phyloP scores from a whole-genome alignment of 2,113 vertebrate genomes.

The Thomomys bottae region DNA sequence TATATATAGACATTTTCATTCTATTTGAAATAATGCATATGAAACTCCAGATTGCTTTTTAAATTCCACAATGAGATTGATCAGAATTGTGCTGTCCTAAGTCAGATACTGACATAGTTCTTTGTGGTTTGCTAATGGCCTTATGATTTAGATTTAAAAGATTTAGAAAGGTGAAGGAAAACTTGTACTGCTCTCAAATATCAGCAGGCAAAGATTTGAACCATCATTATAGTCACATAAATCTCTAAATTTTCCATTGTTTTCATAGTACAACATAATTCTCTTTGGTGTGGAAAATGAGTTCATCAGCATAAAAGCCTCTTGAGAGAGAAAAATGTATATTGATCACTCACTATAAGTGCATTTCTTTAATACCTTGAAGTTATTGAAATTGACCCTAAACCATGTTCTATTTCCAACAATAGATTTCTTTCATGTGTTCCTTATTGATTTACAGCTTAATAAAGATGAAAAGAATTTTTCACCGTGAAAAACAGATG shows the following conservation, averaged over 20 bases:
- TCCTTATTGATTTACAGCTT: slow-evolving; percentile 56
- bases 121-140: slow-evolving; percentile 47
- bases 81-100: background rate
- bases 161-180: slow-evolving; percentile 46
- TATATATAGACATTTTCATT: background rate
- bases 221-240: slow-evolving; percentile 25
- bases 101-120: background rate
- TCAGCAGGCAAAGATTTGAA: slow-evolving; percentile 39
- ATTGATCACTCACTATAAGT: slow-evolving; percentile 62
- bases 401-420: slow-evolving; percentile 40
- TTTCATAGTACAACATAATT: slow-evolving; percentile 41
- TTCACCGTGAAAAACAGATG: slow-evolving; percentile 8
- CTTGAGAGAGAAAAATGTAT: slow-evolving; percentile 60
- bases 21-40: slow-evolving; percentile 20
- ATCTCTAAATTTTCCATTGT: slow-evolving; percentile 11
- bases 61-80: slow-evolving; percentile 11
- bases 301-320: slow-evolving; percentile 55
- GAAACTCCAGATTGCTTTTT: slow-evolving; percentile 21
- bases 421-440: slow-evolving; percentile 49
- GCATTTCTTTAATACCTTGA: slow-evolving; percentile 51
- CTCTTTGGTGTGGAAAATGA: slow-evolving; percentile 45
- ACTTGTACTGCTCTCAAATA: background rate
- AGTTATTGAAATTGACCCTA: slow-evolving; percentile 65
- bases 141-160: slow-evolving; percentile 53
- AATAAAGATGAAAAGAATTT: slow-evolving; percentile 41